These are phyloP conservation scores for Uria lomvia DNA, from an alignment of 2,113 vertebrate species.

Conservation along the genomic window DNA sequence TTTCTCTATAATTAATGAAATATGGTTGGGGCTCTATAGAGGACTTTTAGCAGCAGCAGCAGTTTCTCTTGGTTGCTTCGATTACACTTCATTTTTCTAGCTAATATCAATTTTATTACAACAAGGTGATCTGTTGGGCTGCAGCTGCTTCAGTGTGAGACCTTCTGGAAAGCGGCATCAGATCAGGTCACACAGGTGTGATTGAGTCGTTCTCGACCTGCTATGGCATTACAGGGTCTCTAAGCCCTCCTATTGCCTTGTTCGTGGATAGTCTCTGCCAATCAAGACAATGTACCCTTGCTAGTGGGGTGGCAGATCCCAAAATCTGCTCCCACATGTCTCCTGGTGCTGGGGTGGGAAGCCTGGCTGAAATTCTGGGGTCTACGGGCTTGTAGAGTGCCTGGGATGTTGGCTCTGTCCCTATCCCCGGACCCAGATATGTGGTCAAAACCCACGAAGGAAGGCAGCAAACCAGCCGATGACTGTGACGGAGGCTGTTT, in stretches of 20 bases:
- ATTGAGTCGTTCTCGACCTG: not conserved
- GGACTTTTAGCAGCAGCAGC: too few species aligned
- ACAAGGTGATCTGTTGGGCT: not conserved
- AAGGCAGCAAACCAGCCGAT: not conserved
- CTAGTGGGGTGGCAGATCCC: not conserved
- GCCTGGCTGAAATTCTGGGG: not conserved
- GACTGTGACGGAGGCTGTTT: not conserved
- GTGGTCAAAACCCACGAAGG: not conserved
- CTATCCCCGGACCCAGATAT: too few species aligned
- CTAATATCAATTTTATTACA: too few species aligned
- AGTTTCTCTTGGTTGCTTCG: too few species aligned
- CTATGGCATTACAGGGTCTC: not conserved
- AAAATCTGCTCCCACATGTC: not conserved
- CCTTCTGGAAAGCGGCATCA: not conserved
- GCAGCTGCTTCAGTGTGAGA: not conserved
- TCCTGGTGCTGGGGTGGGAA: not conserved
- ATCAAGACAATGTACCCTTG: accelerated
- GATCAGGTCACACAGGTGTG: not conserved
- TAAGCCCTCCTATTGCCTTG: not conserved
- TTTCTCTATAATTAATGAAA: too few species aligned
- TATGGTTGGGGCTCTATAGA: too few species aligned
- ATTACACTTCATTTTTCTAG: too few species aligned
- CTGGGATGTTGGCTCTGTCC: too few species aligned
- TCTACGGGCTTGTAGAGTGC: not conserved
- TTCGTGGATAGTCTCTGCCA: not conserved